These are phyloP conservation scores for Sesamia nonagrioides DNA, from an alignment of 1,140 invertebrate genomes.

Conservation along the genomic window DNA sequence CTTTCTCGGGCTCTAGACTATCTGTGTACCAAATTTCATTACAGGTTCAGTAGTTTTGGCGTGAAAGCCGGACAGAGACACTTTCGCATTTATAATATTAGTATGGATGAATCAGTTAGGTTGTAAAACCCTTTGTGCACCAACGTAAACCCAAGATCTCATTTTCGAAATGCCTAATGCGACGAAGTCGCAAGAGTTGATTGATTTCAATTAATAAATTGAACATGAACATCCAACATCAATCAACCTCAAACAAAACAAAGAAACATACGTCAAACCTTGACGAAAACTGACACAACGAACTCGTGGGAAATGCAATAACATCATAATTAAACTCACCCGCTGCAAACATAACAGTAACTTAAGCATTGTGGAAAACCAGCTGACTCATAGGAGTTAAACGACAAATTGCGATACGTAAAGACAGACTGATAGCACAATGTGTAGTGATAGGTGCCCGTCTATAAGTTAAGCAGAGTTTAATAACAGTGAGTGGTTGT, in stretches of 20 bases:
- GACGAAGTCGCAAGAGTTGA: not conserved
- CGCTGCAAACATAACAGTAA: constrained; percentile 12
- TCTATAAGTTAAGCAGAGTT: constrained; percentile 13
- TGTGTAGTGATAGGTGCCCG: constrained; percentile 33
- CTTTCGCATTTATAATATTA: too few species aligned
- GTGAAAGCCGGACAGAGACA: too few species aligned
- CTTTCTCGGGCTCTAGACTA: too few species aligned
- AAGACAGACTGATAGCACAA: constrained; percentile 16
- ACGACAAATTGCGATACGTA: constrained; percentile 27
- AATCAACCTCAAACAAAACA: constrained; percentile 10
- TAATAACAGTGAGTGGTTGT: constrained; percentile 36
- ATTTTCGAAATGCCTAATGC: too few species aligned
- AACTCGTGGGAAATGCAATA: constrained; percentile 33
- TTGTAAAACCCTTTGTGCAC: too few species aligned
- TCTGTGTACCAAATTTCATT: too few species aligned
- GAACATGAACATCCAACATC: not conserved
- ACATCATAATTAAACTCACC: constrained; percentile 31
- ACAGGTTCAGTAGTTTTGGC: too few species aligned
- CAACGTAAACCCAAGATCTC: too few species aligned
- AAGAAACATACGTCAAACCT: constrained; percentile 1
- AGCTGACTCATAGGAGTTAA: constrained; percentile 30
- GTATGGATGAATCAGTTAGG: too few species aligned
- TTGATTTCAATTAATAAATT: constrained; percentile 8
- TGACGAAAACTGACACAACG: constrained; percentile 37
- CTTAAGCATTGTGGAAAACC: constrained; percentile 2